Percentiles rank a stretch among this genome's conserved stretches.
Evolutionary conservation across 2,888 invertebrate species (phyloP).

Genomic region (Ormyrus pomaceus): DNA sequence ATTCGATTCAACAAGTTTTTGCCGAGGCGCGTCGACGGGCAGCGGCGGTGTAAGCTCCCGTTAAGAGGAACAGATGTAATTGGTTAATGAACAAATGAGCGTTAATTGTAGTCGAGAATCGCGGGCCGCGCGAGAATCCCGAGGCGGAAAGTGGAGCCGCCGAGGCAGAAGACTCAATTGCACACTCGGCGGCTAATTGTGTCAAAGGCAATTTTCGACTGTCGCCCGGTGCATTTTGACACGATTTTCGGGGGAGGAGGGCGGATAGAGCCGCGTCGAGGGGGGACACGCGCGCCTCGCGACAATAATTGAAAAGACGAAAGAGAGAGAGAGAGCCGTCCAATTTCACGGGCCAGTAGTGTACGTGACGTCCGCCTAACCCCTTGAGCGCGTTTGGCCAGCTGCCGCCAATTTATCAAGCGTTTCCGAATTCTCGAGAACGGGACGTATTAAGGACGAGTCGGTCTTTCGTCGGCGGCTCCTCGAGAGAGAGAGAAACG

Average conservation of each 20-base stretch:
- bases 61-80: background rate
- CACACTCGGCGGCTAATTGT: background rate
- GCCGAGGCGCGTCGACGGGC: no score
- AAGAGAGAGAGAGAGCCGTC: background rate
- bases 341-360: constrained; percentile 27
- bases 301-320: constrained; percentile 35
- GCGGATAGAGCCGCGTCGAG: no score
- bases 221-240: background rate
- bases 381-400: constrained; percentile 58
- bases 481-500: background rate
- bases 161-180: no score
- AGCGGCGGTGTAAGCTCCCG: no score
- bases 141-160: no score
- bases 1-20: no score
- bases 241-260: background rate
- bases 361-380: background rate
- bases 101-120: background rate
- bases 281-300: background rate
- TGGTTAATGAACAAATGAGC: background rate
- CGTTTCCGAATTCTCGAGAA: constrained; percentile 19
- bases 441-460: background rate
- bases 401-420: constrained; percentile 64
- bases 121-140: background rate
- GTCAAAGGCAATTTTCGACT: constrained; percentile 7
- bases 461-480: constrained; percentile 4